phyloP scores from a whole-genome alignment of 2,888 invertebrate genomes.

The Epirrita christyi region DNA sequence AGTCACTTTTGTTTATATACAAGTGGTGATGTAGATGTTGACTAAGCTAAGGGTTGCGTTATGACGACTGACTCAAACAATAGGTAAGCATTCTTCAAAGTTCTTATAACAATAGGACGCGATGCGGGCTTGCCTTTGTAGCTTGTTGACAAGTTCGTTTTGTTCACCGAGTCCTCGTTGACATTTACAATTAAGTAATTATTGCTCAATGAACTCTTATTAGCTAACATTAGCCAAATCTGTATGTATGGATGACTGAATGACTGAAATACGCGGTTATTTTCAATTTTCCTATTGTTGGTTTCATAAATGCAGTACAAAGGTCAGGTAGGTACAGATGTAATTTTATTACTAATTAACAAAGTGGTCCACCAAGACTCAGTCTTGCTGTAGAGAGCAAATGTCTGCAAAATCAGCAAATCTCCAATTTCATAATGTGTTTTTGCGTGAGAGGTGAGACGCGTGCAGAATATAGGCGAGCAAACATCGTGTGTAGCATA shows the following conservation, averaged over 20 bases:
- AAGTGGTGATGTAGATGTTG: constrained; percentile 38
- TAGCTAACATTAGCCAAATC: constrained; percentile 23
- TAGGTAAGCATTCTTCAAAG: constrained; percentile 53
- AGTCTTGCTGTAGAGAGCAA: too few species aligned
- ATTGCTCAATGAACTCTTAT: constrained; percentile 54
- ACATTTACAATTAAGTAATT: constrained; percentile 60
- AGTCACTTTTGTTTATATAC: constrained; percentile 40
- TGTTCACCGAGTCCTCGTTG: constrained; percentile 54
- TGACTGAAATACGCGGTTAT: neutral
- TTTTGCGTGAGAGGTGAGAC: too few species aligned
- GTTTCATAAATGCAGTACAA: too few species aligned
- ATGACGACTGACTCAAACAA: constrained; percentile 45
- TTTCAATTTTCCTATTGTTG: too few species aligned
- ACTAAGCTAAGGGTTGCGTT: constrained; percentile 35
- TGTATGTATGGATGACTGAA: constrained; percentile 10
- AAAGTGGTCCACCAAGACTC: too few species aligned
- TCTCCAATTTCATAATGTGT: too few species aligned
- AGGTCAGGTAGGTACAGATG: too few species aligned
- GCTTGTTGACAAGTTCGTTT: constrained; percentile 50
- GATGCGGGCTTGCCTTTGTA: constrained; percentile 66
- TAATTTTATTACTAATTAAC: too few species aligned
- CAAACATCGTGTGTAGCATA: too few species aligned
- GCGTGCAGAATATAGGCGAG: too few species aligned
- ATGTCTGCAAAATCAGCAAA: too few species aligned
- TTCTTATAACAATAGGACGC: constrained; percentile 72